Base-by-base conservation (phyloP, 2,113 vertebrate species). In the Apteryx mantelli region DNA sequence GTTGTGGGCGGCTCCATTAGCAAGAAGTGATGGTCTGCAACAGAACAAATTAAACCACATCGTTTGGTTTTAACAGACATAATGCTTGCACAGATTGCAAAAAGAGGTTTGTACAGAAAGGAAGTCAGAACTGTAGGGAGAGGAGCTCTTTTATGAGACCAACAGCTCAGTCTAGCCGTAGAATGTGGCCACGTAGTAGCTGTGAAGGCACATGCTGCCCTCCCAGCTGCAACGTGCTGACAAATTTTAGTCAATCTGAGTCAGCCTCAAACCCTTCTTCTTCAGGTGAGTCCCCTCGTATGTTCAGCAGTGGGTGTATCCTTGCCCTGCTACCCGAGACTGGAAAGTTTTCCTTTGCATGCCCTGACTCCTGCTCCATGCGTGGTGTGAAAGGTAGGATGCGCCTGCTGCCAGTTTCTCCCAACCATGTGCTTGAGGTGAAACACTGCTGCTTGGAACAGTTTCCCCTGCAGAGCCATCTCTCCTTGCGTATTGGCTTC, bases 271-370 rank as follows among this genome's bases (percentile, higher is more conserved):
- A 88, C 68, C 68, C 70, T 91, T 90, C 74, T 76, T 64, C 66
- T 91, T 64, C 90, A 95, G 90, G 96, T 96, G 95, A 96, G 96
- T 97, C 40, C 64, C 58, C 44, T 77, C 70, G 38, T 52, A 81
- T 11, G 65, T 71, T 64, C 70, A 77, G 84, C 74, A 89, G 89
- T 3, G 6, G 42, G 30, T 26, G 38, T 75, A n/a, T 70, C 53
- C 24, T 9, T 52, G 44, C 65, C 30, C 44, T 61, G 70, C 88
- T 60, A 26, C 38, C 12, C 88, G 56, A n/a, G 63, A 24, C 28
- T 19, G 66, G 46, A 71, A 76, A 56, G 70, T 85, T 58, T 63
- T 24, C 44, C 38, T 76, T 71, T 48, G 74, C 74, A 30, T 82
- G 42, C 28, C 38, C 66, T 65, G 65, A 36, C 52, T 74, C n/a